These are phyloP conservation scores for Meloidogyne floridensis DNA, from an alignment of 1,140 invertebrate genomes.

Conservation along the genomic window DNA sequence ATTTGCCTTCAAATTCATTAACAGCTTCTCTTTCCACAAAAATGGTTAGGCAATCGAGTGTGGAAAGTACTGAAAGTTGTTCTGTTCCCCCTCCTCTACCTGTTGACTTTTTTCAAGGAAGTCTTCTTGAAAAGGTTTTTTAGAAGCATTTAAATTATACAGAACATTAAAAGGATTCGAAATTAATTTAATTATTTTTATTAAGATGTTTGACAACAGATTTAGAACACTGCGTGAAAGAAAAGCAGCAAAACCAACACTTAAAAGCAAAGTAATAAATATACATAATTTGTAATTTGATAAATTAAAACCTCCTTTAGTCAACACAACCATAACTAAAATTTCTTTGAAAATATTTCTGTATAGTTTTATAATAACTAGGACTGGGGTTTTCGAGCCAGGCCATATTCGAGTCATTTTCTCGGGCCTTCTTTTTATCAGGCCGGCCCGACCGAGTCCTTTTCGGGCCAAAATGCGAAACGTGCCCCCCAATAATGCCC, in stretches of 20 bases:
- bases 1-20: not conserved
- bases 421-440: too few relatives aligned
- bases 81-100: not conserved
- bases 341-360: too few relatives aligned
- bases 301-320: too few relatives aligned
- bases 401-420: too few relatives aligned
- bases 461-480: too few relatives aligned
- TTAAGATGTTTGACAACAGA: slow-evolving; percentile 63
- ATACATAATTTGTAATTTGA: not conserved
- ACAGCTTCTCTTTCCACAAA: not conserved
- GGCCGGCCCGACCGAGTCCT: too few relatives aligned
- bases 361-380: too few relatives aligned
- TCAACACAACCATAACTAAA: too few relatives aligned
- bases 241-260: slow-evolving; percentile 61
- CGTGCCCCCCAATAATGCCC: too few relatives aligned
- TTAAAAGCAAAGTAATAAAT: slow-evolving; percentile 67
- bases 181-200: slow-evolving; percentile 22
- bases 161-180: too few relatives aligned
- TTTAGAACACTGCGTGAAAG: slow-evolving; percentile 60
- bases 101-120: not conserved
- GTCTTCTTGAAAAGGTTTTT: not conserved
- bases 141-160: too few relatives aligned
- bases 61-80: not conserved
- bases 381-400: too few relatives aligned
- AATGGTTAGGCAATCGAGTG: not conserved